A percentile compares a stretch with the other conserved stretches of the same genome.
These are phyloP conservation scores for Egretta garzetta DNA, from an alignment of 2,113 vertebrate species.

Conservation along the genomic window DNA sequence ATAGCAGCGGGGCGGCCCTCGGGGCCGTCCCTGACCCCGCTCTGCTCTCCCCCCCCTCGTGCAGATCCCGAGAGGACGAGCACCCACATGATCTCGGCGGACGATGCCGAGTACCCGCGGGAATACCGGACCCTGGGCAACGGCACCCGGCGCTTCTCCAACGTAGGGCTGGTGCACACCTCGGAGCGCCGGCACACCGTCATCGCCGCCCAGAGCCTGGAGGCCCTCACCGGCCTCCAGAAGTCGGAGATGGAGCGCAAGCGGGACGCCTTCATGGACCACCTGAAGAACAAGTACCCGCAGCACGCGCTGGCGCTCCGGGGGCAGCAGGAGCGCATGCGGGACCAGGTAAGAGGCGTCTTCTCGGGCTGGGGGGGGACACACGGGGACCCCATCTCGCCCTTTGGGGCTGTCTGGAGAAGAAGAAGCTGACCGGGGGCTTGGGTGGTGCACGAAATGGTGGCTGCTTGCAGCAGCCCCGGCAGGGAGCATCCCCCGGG, in stretches of 20 bases:
- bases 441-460: neutral
- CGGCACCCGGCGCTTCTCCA: conserved; percentile 95
- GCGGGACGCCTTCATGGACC: conserved; percentile 95
- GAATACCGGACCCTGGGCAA: conserved; percentile 95
- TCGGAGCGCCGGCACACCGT: conserved; percentile 96
- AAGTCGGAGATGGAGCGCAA: conserved; percentile 96
- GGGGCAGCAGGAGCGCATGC: conserved; percentile 83
- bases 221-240: conserved; percentile 94
- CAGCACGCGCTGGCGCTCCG: conserved; percentile 89
- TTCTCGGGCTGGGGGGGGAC: fast-evolving
- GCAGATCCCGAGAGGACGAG: conserved; percentile 93
- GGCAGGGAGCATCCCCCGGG: no score
- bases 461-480: neutral
- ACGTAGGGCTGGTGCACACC: conserved; percentile 96
- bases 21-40: neutral
- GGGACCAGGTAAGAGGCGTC: conserved; percentile 85
- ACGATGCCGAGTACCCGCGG: conserved; percentile 96
- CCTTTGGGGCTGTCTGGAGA: neutral
- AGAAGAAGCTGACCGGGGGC: fast-evolving
- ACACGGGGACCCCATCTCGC: fast-evolving
- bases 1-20: neutral
- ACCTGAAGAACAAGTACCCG: conserved; percentile 97
- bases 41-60: neutral
- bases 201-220: conserved; percentile 94
- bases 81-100: conserved; percentile 97